Evolutionary conservation across 2,797 vertebrate species (phyloP).

Genomic region (Enteromius thamalakanensis): DNA sequence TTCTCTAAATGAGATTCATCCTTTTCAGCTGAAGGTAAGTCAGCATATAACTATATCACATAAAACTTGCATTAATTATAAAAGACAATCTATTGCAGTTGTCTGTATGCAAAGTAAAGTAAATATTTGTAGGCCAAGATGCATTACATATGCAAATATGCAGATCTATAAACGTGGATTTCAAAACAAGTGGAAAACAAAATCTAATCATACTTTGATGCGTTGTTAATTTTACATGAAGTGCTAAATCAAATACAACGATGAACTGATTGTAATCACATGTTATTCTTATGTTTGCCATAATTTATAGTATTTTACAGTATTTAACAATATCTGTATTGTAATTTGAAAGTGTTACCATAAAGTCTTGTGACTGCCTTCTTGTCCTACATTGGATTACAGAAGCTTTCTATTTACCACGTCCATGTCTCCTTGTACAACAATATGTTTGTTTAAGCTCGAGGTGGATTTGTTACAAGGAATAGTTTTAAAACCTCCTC

Average conservation of each 20-base stretch:
- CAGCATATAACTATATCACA: background rate
- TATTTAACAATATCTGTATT: background rate
- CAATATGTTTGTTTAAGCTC: constrained; percentile 1
- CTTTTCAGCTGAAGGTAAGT: constrained; percentile 90
- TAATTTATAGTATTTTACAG: background rate
- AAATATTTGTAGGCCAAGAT: background rate
- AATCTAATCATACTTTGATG: background rate
- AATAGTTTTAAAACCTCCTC: constrained; percentile 18
- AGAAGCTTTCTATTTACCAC: background rate
- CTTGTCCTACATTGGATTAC: background rate
- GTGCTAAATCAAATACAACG: too few relatives aligned
- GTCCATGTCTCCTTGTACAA: background rate
- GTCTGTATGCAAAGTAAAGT: background rate
- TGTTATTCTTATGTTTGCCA: background rate
- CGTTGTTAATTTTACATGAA: background rate
- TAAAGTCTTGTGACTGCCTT: background rate
- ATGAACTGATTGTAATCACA: background rate
- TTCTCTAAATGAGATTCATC: constrained; percentile 89
- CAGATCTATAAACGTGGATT: background rate
- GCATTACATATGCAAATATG: background rate
- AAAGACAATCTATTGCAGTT: background rate
- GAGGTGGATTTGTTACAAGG: constrained; percentile 11
- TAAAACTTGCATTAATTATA: background rate
- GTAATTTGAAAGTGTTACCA: background rate
- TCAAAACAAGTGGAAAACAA: background rate